Percentiles rank a stretch among this genome's conserved stretches.
phyloP scores from a whole-genome alignment of 2,797 vertebrate species.

The Amblyraja radiata region DNA sequence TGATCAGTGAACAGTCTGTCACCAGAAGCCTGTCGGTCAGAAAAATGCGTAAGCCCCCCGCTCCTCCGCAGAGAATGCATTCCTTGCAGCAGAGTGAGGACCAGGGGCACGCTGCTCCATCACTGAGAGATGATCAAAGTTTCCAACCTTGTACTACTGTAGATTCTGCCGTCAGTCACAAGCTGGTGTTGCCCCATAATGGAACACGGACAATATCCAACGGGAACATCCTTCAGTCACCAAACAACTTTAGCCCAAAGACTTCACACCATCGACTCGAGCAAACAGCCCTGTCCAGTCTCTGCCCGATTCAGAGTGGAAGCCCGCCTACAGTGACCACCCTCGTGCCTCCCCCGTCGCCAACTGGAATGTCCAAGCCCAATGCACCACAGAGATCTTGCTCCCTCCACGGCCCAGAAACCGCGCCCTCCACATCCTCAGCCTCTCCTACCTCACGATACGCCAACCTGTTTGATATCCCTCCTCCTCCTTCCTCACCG shows the following conservation, averaged over 20 bases:
- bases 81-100: constrained; percentile 65
- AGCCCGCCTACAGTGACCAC: constrained; percentile 81
- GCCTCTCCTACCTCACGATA: constrained; percentile 77
- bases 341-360: constrained; percentile 55
- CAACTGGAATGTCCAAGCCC: constrained; percentile 67
- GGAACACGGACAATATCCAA: constrained; percentile 28
- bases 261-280: constrained; percentile 69
- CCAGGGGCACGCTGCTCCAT: constrained; percentile 48
- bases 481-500: constrained; percentile 80
- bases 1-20: constrained; percentile 65
- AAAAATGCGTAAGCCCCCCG: constrained; percentile 79
- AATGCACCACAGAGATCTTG: constrained; percentile 70
- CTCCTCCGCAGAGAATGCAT: constrained; percentile 73
- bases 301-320: constrained; percentile 94
- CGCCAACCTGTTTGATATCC: constrained; percentile 66
- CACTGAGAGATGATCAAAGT: constrained; percentile 45
- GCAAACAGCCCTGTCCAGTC: constrained; percentile 74
- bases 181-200: constrained; percentile 39
- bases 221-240: constrained; percentile 39
- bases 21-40: constrained; percentile 74
- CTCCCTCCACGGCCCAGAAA: constrained; percentile 67
- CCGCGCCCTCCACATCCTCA: constrained; percentile 74
- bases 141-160: constrained; percentile 45
- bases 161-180: constrained; percentile 42
- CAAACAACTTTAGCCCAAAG: constrained; percentile 50